These are phyloP conservation scores for Parasteatoda lunata DNA, from an alignment of 2,888 invertebrate species.

Conservation along the genomic window DNA sequence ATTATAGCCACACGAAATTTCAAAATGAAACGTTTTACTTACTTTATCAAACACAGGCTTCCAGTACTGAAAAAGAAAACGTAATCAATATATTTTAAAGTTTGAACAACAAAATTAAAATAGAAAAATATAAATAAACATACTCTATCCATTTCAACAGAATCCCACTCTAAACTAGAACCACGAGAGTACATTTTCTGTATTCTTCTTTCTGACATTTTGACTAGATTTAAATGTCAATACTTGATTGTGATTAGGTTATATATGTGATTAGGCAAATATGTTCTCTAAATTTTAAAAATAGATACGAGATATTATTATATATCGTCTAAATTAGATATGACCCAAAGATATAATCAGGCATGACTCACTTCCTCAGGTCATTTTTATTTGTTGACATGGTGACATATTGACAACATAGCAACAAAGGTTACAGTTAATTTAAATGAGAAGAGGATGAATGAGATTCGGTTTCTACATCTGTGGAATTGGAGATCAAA, in stretches of 20 bases:
- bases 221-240: neutral
- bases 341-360: neutral
- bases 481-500: too few species aligned
- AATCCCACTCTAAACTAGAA: constrained; percentile 58
- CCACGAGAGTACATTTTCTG: constrained; percentile 12
- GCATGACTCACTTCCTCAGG: neutral
- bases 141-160: constrained; percentile 61
- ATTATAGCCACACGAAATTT: too few species aligned
- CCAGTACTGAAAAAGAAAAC: constrained; percentile 67
- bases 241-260: neutral
- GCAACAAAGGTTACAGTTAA: neutral
- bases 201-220: neutral
- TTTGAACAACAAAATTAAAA: neutral
- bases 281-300: neutral
- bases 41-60: constrained; percentile 70
- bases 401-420: neutral
- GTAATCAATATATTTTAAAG: neutral
- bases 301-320: neutral
- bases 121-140: neutral
- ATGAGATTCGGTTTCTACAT: too few species aligned
- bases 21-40: neutral
- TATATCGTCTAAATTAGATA: neutral
- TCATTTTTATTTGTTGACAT: constrained; percentile 3
- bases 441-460: too few species aligned
- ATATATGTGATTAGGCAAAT: neutral